These are phyloP conservation scores for Heptranchias perlo DNA, from an alignment of 2,113 vertebrate species.

Conservation along the genomic window DNA sequence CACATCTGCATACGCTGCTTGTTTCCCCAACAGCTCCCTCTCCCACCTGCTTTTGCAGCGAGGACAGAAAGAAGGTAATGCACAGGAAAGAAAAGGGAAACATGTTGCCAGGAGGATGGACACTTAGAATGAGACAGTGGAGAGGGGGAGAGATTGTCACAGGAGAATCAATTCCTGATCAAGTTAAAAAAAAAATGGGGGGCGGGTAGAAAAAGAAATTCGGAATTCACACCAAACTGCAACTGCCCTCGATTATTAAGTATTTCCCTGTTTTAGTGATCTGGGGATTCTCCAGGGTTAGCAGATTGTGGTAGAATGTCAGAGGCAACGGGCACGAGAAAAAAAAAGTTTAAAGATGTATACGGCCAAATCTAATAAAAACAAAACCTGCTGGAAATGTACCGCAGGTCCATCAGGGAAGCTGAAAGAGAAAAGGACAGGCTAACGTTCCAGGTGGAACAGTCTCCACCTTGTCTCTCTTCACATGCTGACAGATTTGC, in stretches of 20 bases:
- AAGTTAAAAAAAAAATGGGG: neutral
- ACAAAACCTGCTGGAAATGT: neutral
- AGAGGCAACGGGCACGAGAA: neutral
- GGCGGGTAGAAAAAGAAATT: neutral
- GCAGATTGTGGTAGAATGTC: neutral
- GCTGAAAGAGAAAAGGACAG: neutral
- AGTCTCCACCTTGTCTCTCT: neutral
- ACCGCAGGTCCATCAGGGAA: neutral
- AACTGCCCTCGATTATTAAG: neutral
- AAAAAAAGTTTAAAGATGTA: neutral
- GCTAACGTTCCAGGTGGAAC: neutral
- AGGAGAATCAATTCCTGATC: neutral
- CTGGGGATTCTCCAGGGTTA: neutral
- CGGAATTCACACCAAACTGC: neutral
- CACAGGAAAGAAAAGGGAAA: neutral
- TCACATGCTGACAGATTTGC: neutral
- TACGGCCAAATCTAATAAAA: neutral
- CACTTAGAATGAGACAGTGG: neutral
- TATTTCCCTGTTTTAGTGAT: neutral
- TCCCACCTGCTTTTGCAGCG: neutral
- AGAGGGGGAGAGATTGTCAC: neutral
- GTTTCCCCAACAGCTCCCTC: neutral
- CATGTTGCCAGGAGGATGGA: neutral
- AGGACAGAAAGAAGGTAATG: neutral
- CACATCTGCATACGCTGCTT: neutral